Base-by-base conservation (phyloP, 2,888 invertebrate genomes). In the Candidula unifasciata region DNA sequence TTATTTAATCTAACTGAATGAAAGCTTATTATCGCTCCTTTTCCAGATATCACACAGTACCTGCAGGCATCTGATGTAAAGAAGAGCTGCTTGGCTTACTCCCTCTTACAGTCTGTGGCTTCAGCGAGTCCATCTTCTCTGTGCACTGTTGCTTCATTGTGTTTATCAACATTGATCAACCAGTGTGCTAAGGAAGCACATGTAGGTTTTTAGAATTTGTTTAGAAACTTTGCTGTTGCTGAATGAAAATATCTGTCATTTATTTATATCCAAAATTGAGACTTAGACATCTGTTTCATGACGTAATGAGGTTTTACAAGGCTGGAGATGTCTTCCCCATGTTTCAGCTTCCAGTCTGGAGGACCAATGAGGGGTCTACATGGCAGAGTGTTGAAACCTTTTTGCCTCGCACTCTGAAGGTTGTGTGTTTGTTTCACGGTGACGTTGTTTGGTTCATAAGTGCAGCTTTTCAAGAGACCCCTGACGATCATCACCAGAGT, bases 51-150 rank as follows among this genome's bases (percentile, higher is more conserved):
- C 24, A 44, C 44, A 37, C 81, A 85, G 76, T 85, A 74, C 33
- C 35, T 85, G 24, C 69, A 85, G 16, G 81, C 80, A n/a, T 44
- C 85, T 52, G 81, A 85, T 57, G 18, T 76, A 0, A 81, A 76
- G 52, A 85, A 85, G 74, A 60, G 77, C 35, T 85, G 81, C 44
- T 66, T 82, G 35, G 81, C 85, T 10, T 81, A 76, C 24, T 81
- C 81, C 6, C 33, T 85, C 35, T 85, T 76, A 27, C 76, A 44
- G 27, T 74, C 77, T 54, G 76, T 85, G 27, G 85, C 81, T 0
- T 44, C 60, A 33, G 24, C 85, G 24, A 57, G 81, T 18, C 57
- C 85, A 13, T 30, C 37, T 27, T 78, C 85, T 24, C 27, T 85
- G 18, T 68, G 69, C 37, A 57, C 44, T 27, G 30, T 85, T 35